Evolutionary conservation across 23 tunicate genomes (phyloP).

Genomic region (Botrylloides violaceus): DNA sequence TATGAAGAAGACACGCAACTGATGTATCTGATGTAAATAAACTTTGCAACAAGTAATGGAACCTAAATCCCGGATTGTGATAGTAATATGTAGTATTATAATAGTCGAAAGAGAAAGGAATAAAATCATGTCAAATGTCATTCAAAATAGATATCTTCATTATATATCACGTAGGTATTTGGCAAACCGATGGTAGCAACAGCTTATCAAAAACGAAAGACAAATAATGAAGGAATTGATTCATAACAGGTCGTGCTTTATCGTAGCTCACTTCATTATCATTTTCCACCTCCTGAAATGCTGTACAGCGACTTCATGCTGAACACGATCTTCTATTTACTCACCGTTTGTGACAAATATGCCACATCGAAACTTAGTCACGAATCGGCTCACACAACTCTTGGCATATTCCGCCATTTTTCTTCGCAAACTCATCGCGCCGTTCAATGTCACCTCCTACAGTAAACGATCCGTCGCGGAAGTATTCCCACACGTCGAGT

Average conservation of each 20-base stretch:
- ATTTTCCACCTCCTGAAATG: neutral
- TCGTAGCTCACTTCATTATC: neutral
- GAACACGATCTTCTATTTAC: neutral
- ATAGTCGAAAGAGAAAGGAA: too few species aligned
- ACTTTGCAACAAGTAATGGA: neutral
- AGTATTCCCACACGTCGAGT: too few species aligned
- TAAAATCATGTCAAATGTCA: neutral
- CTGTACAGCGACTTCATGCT: neutral
- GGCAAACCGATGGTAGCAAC: neutral
- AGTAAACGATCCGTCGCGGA: too few species aligned
- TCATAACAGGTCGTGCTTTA: constrained; percentile 2
- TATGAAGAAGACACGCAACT: neutral
- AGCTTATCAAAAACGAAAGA: neutral
- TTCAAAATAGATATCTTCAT: neutral
- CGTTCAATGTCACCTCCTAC: too few species aligned
- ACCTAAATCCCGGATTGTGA: neutral
- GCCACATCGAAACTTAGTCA: neutral
- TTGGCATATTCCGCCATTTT: too few species aligned
- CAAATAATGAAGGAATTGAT: neutral
- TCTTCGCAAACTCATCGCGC: too few species aligned
- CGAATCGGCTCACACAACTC: too few species aligned
- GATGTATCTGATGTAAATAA: neutral
- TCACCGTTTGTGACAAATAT: neutral
- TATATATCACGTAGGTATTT: neutral
- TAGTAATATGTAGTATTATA: neutral